phyloP scores from a whole-genome alignment of 2,888 invertebrate genomes.

The Seira musarum region DNA sequence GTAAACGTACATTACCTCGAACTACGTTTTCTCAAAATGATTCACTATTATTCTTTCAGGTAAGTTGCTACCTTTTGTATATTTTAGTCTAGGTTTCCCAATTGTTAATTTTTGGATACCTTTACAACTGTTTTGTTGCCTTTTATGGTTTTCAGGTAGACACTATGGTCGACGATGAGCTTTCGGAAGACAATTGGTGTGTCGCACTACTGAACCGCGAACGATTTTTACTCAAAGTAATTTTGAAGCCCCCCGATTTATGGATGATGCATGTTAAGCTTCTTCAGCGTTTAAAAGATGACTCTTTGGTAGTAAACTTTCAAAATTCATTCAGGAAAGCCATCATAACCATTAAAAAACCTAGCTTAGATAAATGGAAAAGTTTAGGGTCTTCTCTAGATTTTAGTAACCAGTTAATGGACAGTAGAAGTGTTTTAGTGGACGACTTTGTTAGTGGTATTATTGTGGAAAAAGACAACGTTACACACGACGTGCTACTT shows the following conservation, averaged over 20 bases:
- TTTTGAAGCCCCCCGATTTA: conserved; percentile 64
- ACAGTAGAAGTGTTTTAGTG: conserved; percentile 39
- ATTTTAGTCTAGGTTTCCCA: neutral
- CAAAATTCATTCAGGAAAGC: conserved; percentile 59
- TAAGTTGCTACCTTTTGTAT: conserved; percentile 11
- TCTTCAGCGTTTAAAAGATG: conserved; percentile 55
- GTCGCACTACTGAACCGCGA: conserved; percentile 60
- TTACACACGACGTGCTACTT: conserved; percentile 55
- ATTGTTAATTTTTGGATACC: neutral
- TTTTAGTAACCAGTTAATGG: conserved; percentile 56
- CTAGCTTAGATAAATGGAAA: conserved; percentile 60
- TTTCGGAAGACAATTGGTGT: conserved; percentile 63
- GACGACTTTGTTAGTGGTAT: conserved; percentile 60
- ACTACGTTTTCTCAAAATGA: conserved; percentile 60
- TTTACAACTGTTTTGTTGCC: conserved; percentile 9
- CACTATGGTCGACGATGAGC: conserved; percentile 30
- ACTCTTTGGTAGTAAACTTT: conserved; percentile 52
- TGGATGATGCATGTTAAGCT: conserved; percentile 65
- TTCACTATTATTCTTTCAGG: conserved; percentile 49
- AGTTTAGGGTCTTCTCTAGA: conserved; percentile 54
- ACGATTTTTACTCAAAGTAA: conserved; percentile 62
- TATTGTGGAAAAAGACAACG: conserved; percentile 45
- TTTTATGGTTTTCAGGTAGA: conserved; percentile 31
- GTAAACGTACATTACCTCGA: conserved; percentile 12
- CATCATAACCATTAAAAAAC: conserved; percentile 59